Conservation (phyloP, 2,113 vertebrate genomes). For the Uropsilus gracilis region DNA sequence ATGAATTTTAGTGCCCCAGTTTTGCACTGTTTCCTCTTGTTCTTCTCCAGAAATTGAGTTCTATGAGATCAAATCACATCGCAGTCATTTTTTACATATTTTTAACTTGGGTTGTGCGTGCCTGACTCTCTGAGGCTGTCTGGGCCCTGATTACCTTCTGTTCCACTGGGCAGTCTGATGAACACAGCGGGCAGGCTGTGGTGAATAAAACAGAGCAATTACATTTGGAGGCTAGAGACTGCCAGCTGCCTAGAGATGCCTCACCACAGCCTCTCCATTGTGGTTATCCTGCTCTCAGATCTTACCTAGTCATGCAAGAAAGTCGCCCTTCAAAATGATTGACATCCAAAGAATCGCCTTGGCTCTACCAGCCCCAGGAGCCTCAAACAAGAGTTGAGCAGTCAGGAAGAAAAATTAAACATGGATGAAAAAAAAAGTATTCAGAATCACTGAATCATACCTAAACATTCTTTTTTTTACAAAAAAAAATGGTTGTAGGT, state of each 20-base stretch:
- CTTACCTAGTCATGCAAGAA: slow-evolving; percentile 61
- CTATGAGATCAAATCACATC: slow-evolving; percentile 68
- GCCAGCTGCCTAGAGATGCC: slow-evolving; percentile 45
- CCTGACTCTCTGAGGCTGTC: slow-evolving; percentile 60
- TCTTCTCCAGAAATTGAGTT: slow-evolving; percentile 78
- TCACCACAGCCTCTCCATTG: not conserved
- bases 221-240: slow-evolving; percentile 51
- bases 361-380: slow-evolving; percentile 22
- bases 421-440: not conserved
- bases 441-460: slow-evolving; percentile 60
- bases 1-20: slow-evolving; percentile 71
- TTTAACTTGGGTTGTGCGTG: slow-evolving; percentile 55
- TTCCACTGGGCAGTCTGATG: slow-evolving; percentile 76
- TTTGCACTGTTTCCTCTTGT: slow-evolving; percentile 73
- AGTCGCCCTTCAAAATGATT: slow-evolving; percentile 71
- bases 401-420: slow-evolving; percentile 64
- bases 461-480: slow-evolving; percentile 16
- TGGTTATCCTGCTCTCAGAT: slow-evolving; percentile 72
- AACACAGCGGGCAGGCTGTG: slow-evolving; percentile 60
- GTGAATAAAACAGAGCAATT: slow-evolving; percentile 67
- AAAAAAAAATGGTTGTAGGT: not conserved
- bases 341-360: slow-evolving; percentile 50
- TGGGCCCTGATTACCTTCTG: slow-evolving; percentile 74
- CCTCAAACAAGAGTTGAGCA: slow-evolving; percentile 51
- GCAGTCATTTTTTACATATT: slow-evolving; percentile 53